Evolutionary conservation across 2,113 vertebrate genomes (phyloP), one percentile per base, ranked within the genome.

Genomic region (Brevimyrus niger): DNA sequence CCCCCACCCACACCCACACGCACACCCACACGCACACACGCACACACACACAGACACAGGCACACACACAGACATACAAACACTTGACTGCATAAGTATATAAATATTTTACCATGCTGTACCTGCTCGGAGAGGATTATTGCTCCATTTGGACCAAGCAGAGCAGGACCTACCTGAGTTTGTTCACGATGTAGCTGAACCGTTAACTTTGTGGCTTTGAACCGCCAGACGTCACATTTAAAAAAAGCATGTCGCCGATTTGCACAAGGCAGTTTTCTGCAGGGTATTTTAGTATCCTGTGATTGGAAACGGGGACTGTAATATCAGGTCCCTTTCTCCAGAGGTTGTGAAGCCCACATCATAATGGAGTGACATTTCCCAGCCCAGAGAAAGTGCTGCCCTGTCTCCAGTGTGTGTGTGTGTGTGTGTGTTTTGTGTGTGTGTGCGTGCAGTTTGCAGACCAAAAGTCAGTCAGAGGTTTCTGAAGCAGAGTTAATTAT

Each of bases 41-140:
- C n/a, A n/a, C n/a, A n/a, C 15, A 17, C 50, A 51, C 50, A 51
- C 50, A 51, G 13, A 51, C 50, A 51, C 50, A 19, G 19, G 9
- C 55, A 61, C 50, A 19, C 53, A n/a, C 55, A 61, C 21, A 61
- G 6, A 61, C 58, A 65, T n/a, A 65, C 23, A 65, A 27, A 3
- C 61, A 27, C 61, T 23, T 44, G 53, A 46, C 84, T 89, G 46
- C 38, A 61, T 15, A 73, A 10, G 55, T 65, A 11, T 88, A 85
- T 90, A 69, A 90, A 90, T 90, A 88, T 90, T 90, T 90, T 46
- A 90, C 55, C 15, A 76, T 51, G 27, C 82, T 47, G 55, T 65
- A 35, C 73, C 15, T 85, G 46, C n/a, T 88, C 23, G 48, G 48
- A 55, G 21, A 35, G 58, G 38, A 46, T 47, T 47, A 55, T 76